These are phyloP conservation scores for Eupithecia centaureata DNA, from an alignment of 2,888 invertebrate species.

Conservation along the genomic window DNA sequence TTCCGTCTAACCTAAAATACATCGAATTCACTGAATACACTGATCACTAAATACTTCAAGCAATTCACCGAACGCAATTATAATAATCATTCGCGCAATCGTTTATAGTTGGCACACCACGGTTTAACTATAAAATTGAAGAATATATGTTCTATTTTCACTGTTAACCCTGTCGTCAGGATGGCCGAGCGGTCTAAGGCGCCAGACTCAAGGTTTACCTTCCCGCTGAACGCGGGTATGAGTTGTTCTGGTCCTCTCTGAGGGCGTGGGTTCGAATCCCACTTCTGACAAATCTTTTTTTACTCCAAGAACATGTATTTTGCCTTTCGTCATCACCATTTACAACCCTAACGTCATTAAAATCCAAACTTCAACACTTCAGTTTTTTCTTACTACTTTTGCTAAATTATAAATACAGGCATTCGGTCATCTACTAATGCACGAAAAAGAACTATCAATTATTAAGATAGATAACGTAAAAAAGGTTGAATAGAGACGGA, in stretches of 20 bases:
- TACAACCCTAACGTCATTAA: not conserved
- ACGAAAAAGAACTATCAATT: too few relatives aligned
- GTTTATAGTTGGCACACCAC: not conserved
- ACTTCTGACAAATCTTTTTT: slow-evolving; percentile 32
- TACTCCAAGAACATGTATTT: not conserved
- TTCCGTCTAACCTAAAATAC: not conserved
- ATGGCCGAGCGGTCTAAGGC: slow-evolving; percentile 45
- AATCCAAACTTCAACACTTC: too few relatives aligned
- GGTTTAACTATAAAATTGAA: not conserved
- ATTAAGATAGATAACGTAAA: too few relatives aligned
- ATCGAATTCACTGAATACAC: too few relatives aligned
- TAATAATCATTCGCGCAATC: not conserved
- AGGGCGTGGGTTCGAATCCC: slow-evolving; percentile 36
- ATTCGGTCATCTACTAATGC: too few relatives aligned
- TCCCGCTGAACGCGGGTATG: slow-evolving; percentile 31
- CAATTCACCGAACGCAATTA: not conserved
- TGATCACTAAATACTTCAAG: not conserved
- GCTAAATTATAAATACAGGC: too few relatives aligned
- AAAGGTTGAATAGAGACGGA: too few relatives aligned
- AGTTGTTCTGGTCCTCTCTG: slow-evolving; percentile 44
- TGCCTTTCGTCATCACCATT: not conserved
- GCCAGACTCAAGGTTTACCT: slow-evolving; percentile 42
- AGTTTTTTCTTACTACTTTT: too few relatives aligned
- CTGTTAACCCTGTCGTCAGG: slow-evolving; percentile 17
- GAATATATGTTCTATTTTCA: not conserved